phyloP scores from a whole-genome alignment of 2,113 vertebrate species.

The Alectura lathami region DNA sequence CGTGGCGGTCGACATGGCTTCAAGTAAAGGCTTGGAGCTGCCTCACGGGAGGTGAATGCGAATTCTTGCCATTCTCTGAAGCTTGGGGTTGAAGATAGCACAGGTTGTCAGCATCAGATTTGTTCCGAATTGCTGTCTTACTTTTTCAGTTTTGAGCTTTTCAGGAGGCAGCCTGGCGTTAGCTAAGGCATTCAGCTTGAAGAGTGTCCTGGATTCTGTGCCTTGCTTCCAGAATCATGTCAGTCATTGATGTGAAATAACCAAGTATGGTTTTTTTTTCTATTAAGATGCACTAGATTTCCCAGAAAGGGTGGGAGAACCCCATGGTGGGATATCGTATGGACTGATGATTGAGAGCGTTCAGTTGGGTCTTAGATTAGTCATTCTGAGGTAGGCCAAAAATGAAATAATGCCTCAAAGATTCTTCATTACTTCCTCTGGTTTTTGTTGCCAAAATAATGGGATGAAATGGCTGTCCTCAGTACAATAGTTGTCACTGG shows the following conservation, averaged over 20 bases:
- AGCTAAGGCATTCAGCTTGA: neutral
- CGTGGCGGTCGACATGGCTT: rapidly evolving
- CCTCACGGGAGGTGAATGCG: neutral
- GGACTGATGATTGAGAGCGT: neutral
- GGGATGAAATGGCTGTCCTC: neutral
- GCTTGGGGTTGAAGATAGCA: neutral
- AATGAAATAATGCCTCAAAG: neutral
- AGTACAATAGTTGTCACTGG: neutral
- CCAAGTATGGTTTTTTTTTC: neutral
- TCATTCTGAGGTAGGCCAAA: neutral
- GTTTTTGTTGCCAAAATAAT: neutral
- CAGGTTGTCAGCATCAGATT: neutral
- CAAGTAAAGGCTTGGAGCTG: neutral
- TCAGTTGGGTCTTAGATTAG: neutral
- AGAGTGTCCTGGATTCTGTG: neutral
- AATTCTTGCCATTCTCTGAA: neutral
- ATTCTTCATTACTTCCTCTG: neutral
- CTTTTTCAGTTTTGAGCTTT: neutral
- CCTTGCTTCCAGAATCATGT: neutral
- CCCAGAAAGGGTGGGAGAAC: neutral
- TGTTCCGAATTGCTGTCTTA: neutral
- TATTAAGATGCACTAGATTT: neutral
- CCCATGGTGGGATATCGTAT: rapidly evolving
- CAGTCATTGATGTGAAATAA: neutral
- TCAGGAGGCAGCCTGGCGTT: neutral